Base-by-base conservation (phyloP, 30 jellyfish, hydroid and myxozoan genomes). In the Aurelia coerulea region DNA sequence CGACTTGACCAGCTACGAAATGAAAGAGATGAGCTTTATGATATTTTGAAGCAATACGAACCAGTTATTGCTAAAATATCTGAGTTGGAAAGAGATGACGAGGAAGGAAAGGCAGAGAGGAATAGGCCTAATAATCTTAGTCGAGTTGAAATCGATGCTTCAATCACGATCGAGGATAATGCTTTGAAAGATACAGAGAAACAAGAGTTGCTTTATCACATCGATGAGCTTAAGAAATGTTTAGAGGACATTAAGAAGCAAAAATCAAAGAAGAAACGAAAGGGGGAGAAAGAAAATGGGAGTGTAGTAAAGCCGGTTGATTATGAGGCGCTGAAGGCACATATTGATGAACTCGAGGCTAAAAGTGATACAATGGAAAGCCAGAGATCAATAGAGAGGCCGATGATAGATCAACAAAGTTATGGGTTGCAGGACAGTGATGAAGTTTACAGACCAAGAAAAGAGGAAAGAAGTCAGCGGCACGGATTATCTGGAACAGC, bases 1-100 rank as follows among this genome's bases (percentile, higher is more conserved):
- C 92, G 92, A 9, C 65, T 83, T 15, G 92, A 83, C 16, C 92
- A 83, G 42, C 33, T 83, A 41, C 75, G 92, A 46, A 70, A 73
- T 10, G 92, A 83, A 41, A 54, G 92, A n/a, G 92, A 83, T 63
- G 73, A 60, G 0, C 75, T 83, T 39, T 83, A 49, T 42, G 92
- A 68, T 37, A 83, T 83, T 59, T 4, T 83, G 66, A 83, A 83
- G 41, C 92, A 83, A 23, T 83, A 83, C 15, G 92, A 83, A 79
- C 82, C 76, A 19, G 53, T 83, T 18, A 73, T 83, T n/a, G 74
- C 50, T 11, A 51, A 78, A 23, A 64, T 34, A 14, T 63, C 65
- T 2, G 64, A 59, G 70, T 15, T 60, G 11, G 88, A 78, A 6
- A 65, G 19, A 4, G 65, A 53, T 18, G 18, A 78, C 1, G 16